A percentile compares a stretch with the other conserved stretches of the same genome.
Conservation (phyloP, 1,140 invertebrate genomes). For the Ips typographus region DNA sequence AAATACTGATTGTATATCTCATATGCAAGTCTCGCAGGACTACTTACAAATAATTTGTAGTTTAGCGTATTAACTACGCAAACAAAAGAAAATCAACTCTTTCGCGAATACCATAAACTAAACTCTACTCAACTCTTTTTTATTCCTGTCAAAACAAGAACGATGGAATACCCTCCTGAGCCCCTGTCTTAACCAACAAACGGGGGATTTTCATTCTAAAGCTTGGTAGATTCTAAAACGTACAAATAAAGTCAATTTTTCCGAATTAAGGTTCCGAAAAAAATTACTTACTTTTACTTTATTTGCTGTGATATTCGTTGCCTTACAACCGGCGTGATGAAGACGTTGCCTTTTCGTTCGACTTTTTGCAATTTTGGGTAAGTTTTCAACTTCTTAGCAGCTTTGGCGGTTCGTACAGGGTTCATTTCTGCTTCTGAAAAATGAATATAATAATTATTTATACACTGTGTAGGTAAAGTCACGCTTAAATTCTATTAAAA, state of each 20-base stretch:
- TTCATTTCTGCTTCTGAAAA: conserved; percentile 33
- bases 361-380: conserved; percentile 35
- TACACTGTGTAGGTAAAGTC: too few species aligned
- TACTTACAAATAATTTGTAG: too few species aligned
- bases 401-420: conserved; percentile 20
- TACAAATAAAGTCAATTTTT: not conserved
- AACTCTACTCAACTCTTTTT: too few species aligned
- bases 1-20: too few species aligned
- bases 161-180: not conserved
- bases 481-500: too few species aligned
- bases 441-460: not conserved
- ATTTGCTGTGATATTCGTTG: conserved; percentile 1
- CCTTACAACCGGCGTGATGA: not conserved
- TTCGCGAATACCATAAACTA: too few species aligned
- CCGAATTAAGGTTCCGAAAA: not conserved
- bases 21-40: too few species aligned
- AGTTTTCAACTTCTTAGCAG: conserved; percentile 30
- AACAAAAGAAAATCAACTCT: too few species aligned
- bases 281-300: conserved; percentile 15
- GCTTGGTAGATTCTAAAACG: not conserved
- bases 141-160: too few species aligned
- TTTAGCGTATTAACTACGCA: too few species aligned
- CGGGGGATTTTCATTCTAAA: not conserved
- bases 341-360: not conserved
- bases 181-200: not conserved